Evolutionary conservation across 1,140 invertebrate genomes (phyloP).

Genomic region (Caerostris extrusa): DNA sequence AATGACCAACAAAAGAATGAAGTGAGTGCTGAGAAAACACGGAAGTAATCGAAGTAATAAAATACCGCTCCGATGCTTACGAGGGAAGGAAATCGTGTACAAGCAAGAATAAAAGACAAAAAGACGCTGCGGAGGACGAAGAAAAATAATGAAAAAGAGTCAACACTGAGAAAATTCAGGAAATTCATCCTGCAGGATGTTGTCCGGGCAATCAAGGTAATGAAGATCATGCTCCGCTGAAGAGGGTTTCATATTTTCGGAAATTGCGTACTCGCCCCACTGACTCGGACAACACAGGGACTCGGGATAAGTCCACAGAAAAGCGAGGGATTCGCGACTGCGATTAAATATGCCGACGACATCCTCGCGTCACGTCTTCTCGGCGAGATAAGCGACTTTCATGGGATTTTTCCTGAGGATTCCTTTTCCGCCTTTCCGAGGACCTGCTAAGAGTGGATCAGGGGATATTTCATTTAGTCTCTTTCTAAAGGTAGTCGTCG

Average conservation of each 20-base stretch:
- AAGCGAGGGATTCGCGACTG: background rate
- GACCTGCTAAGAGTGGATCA: background rate
- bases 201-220: conserved; percentile 68
- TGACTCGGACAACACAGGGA: conserved; percentile 45
- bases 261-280: conserved; percentile 64
- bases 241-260: conserved; percentile 74
- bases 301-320: conserved; percentile 28
- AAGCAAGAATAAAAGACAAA: conserved; percentile 20
- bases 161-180: background rate
- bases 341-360: conserved; percentile 50
- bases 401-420: conserved; percentile 17
- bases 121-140: background rate
- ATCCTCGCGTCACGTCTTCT: conserved; percentile 13
- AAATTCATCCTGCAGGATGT: conserved; percentile 44
- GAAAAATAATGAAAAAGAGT: background rate
- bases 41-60: conserved; percentile 38
- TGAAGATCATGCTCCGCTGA: conserved; percentile 72
- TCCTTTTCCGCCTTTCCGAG: background rate
- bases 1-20: background rate
- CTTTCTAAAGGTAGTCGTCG: too few species aligned
- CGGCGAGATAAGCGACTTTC: conserved; percentile 4
- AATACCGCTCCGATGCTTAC: conserved; percentile 20
- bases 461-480: background rate
- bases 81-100: conserved; percentile 1
- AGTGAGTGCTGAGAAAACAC: background rate